These are phyloP conservation scores for Ceriagrion tenellum DNA, from an alignment of 2,888 invertebrate species.

Conservation along the genomic window DNA sequence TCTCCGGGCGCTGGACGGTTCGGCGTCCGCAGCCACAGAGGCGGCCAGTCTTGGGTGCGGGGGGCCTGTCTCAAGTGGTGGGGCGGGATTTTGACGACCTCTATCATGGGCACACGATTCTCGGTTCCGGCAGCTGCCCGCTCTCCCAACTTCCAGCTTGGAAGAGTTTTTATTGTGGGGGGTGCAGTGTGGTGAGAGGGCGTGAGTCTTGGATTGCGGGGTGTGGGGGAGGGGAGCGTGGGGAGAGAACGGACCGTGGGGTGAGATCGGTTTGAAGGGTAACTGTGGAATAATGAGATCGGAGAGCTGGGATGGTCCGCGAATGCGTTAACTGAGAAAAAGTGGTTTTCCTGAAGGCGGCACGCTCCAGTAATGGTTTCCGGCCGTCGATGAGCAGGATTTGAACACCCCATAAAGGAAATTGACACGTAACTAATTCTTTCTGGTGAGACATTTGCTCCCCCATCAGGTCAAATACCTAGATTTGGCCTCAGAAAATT, in stretches of 20 bases:
- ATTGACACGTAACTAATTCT: constrained; percentile 54
- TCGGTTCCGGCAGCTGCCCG: constrained; percentile 58
- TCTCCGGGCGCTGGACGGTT: background rate
- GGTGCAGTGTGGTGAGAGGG: background rate
- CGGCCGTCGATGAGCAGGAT: constrained; percentile 37
- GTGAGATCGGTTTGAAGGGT: background rate
- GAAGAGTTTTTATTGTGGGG: constrained; percentile 17
- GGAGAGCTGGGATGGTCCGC: background rate
- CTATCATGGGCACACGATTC: constrained; percentile 56
- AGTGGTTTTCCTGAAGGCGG: constrained; percentile 28
- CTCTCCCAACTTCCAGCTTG: background rate
- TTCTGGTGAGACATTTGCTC: background rate
- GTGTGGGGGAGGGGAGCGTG: background rate
- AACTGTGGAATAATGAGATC: background rate
- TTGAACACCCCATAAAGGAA: background rate
- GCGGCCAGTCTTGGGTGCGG: background rate
- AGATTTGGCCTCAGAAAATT: background rate
- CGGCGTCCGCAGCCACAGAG: background rate
- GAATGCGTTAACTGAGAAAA: constrained; percentile 43
- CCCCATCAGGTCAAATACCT: background rate
- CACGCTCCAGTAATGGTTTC: constrained; percentile 58
- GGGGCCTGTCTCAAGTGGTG: background rate
- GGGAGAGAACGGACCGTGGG: background rate
- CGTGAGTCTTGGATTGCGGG: background rate
- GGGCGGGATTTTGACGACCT: constrained; percentile 46